Evolutionary conservation across 2,888 invertebrate genomes (phyloP).

Genomic region (Caradrina kadenii): DNA sequence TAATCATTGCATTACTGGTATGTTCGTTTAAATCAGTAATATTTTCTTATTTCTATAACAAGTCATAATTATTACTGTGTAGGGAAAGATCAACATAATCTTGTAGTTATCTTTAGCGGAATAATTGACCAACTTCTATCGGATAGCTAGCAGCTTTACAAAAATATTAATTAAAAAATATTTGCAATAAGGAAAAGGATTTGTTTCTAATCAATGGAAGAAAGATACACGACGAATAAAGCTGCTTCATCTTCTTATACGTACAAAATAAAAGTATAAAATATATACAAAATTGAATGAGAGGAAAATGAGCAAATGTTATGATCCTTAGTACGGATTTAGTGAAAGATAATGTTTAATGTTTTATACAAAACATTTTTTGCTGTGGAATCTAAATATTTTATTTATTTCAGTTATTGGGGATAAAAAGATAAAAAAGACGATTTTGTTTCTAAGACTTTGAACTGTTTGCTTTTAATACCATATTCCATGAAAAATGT

Average conservation of each 20-base stretch:
- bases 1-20: too few species aligned
- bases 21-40: too few species aligned
- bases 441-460: neutral
- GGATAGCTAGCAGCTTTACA: neutral
- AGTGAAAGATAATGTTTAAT: neutral
- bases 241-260: neutral
- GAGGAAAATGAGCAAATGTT: neutral
- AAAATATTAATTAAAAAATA: neutral
- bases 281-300: neutral
- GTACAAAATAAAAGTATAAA: too few species aligned
- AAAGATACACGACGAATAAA: neutral
- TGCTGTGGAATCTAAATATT: neutral
- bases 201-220: neutral
- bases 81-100: neutral
- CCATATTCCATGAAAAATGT: neutral
- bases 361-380: conserved; percentile 13
- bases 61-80: too few species aligned
- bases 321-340: neutral
- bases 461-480: conserved; percentile 15
- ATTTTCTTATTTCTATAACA: too few species aligned
- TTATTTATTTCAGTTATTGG: too few species aligned
- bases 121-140: neutral
- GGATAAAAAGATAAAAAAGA: too few species aligned
- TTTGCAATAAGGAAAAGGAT: neutral
- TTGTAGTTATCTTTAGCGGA: neutral